phyloP scores from a whole-genome alignment of 1,140 invertebrate species.

The Hermatobates lingyangjiaoensis region DNA sequence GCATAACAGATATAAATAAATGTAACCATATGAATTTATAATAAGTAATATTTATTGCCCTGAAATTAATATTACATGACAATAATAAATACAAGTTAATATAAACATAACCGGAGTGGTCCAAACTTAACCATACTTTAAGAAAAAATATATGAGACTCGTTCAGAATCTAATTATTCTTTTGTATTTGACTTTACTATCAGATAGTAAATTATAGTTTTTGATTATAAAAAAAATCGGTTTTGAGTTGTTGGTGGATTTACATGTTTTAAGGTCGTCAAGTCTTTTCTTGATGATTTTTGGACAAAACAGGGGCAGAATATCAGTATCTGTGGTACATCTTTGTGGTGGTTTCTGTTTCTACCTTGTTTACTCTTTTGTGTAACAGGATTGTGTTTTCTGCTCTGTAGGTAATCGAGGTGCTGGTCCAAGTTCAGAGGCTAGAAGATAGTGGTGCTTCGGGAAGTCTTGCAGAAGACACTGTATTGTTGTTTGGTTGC shows the following conservation, averaged over 20 bases:
- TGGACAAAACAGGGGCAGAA: background rate
- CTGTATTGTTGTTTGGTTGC: constrained; percentile 24
- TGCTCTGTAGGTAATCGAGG: constrained; percentile 26
- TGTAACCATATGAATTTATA: too few relatives aligned
- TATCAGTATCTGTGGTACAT: constrained; percentile 2
- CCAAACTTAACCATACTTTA: too few relatives aligned
- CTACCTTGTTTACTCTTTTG: too few relatives aligned
- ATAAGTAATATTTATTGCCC: too few relatives aligned
- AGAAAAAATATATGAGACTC: too few relatives aligned
- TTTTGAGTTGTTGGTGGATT: background rate
- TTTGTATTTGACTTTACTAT: too few relatives aligned
- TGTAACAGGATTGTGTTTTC: constrained; percentile 2
- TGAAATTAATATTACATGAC: too few relatives aligned
- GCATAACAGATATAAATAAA: too few relatives aligned
- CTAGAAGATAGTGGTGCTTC: constrained; percentile 39
- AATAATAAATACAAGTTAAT: too few relatives aligned
- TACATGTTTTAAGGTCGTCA: background rate
- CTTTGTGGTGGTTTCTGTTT: constrained; percentile 5
- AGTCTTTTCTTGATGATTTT: background rate
- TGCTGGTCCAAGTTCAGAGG: constrained; percentile 35
- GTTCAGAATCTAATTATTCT: too few relatives aligned
- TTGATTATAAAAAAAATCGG: background rate
- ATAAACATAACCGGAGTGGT: too few relatives aligned
- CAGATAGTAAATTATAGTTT: too few relatives aligned
- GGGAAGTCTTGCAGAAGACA: constrained; percentile 34